Percentiles rank a stretch among this genome's conserved stretches.
phyloP scores from a whole-genome alignment of 2,797 vertebrate genomes.

The Artibeus lituratus region DNA sequence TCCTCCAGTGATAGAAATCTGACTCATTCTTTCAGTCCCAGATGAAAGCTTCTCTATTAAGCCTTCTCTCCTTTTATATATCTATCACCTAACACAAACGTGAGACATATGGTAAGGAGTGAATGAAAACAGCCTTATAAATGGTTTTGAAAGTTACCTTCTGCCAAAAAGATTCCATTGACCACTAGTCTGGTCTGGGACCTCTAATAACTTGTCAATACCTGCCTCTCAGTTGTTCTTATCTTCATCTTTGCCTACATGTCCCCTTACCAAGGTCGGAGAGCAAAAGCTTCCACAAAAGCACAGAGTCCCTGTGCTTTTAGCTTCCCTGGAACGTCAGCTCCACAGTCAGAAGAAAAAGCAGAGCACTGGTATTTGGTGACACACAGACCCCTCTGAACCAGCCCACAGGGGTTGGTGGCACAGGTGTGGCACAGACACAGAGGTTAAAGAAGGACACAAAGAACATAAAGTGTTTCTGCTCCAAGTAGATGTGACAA shows the following conservation, averaged over 20 bases:
- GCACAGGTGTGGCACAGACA: background rate
- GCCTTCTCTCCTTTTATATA: background rate
- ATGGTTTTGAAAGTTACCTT: conserved; percentile 22
- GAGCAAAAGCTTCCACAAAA: background rate
- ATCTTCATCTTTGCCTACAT: background rate
- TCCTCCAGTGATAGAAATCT: background rate
- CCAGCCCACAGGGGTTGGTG: background rate
- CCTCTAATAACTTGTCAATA: background rate
- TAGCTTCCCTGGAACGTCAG: background rate
- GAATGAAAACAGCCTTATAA: background rate
- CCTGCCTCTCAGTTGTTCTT: background rate
- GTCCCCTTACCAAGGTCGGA: background rate
- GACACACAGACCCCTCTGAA: background rate
- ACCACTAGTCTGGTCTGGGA: background rate
- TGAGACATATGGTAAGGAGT: background rate
- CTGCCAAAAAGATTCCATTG: background rate
- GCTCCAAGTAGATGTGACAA: background rate
- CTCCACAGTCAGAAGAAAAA: background rate
- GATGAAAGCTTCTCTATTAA: background rate
- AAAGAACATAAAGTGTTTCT: background rate
- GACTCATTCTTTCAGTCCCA: background rate
- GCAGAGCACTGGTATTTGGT: background rate
- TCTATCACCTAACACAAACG: background rate
- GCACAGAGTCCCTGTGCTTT: background rate
- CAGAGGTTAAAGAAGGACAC: background rate